Evolutionary conservation across 2,113 vertebrate genomes (phyloP), one percentile per base, ranked within the genome.

Genomic region (Eclectus roratus): DNA sequence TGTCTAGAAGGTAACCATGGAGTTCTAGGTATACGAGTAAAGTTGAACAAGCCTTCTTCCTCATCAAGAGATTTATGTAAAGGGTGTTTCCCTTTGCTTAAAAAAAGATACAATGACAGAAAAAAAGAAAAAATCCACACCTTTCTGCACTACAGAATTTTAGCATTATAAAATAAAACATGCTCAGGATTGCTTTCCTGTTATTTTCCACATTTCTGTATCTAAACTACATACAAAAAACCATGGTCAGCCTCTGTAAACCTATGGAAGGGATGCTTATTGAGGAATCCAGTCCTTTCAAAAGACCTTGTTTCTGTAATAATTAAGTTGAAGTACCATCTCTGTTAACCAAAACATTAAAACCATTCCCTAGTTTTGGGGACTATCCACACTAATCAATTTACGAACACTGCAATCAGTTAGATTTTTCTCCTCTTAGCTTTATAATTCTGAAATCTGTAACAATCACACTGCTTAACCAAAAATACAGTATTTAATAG

Each of bases 401-500:
- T 13, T 50, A 43, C 35, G 43, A 72, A 81, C 21, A 73, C 13
- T 8, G 4, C 6, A 65, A 52, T 9, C 39, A 91, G 44, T 63
- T 79, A 52, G 4, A 6, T 68, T 80, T 74, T 93, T 55, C 10
- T 72, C 43, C 16, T 65, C 35, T 58, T 60, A 72, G 17, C 31
- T 66, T 81, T 43, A 15, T 78, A 9, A 21, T 76, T 69, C 78
- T 41, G 11, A 63, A 66, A 87, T 82, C 65, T 91, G n/a, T 20
- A 80, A 49, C 13, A 65, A 66, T 81, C 29, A n/a, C 28, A 61
- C 52, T 25, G 33, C 2, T 64, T 80, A 53, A 85, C 71, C 87
- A 92, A 88, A 89, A 84, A 53, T 46, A 74, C 65, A 89, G 2
- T 55, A 64, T 76, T 90, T 95, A 91, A 87, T 61, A 93, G 69